Base-by-base conservation (phyloP, 2,113 vertebrate species). In the Hydrolagus affinis region DNA sequence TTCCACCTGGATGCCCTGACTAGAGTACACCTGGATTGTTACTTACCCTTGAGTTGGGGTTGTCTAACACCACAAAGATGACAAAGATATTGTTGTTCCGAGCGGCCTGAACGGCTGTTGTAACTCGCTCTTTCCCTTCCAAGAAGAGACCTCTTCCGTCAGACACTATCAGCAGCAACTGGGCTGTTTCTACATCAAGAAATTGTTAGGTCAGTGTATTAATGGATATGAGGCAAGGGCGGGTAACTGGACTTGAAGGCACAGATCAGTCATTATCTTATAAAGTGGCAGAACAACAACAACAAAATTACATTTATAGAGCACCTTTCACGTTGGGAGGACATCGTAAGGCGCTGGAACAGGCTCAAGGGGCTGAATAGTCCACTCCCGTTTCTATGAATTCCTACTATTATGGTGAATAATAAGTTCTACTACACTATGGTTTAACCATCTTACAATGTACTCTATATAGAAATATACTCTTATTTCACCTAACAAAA, bases 51-150 rank as follows among this genome's bases (percentile, higher is more conserved):
- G 97, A 98, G 90, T 91, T 95, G 17, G 97, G 98, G 89, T 96
- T 97, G 92, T 99, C 98, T 86, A 99, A 87, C 73, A 96, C 95
- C 30, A 99, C 95, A 0, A 99, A 99, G 89, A 99, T 99, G 89
- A 98, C 90, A 76, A 99, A 99, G 87, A 99, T 93, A 59, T 95
- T 96, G n/a, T 94, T 92, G 11, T 91, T 93, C 86, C 90, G 94
- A 32, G 95, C 95, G 0, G 93, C 93, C 2, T 94, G 95, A 85
- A 97, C 95, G 0, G 97, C 95, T 0, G 95, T 92, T 85, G 90
- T 91, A 86, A 99, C 98, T 69, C 96, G 91, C 44, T 98, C 97
- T 90, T 99, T 98, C 85, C 98, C 98, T 86, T 99, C 98, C 25
- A 99, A 91, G 91, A 98, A 99, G 56, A 99, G 92, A 11, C 98